Evolutionary conservation across 2,888 invertebrate genomes (phyloP), one percentile per base, ranked within the genome.

Genomic region (Pammene aurita): DNA sequence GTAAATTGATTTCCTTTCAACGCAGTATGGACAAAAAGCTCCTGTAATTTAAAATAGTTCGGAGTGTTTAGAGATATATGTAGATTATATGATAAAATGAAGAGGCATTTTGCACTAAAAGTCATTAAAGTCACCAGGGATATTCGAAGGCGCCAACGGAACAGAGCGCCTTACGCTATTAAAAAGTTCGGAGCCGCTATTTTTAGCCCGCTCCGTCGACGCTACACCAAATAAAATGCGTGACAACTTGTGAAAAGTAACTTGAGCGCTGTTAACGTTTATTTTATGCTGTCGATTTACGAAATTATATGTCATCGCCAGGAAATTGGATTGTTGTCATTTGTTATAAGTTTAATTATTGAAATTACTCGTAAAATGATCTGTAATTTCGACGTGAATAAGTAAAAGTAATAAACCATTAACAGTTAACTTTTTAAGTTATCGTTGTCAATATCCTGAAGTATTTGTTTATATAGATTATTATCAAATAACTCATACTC

Each of bases 131-230:
- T 83, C 82, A 86, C 86, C 87, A 80, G 78, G 77, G 78, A 72
- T 77, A 83, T 77, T 77, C 81, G 79, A 35, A 88, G 87, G 88
- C 87, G 87, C 86, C 86, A 87, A 77, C 77, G 72, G 72, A 73
- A 78, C 75, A 78, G 78, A 79, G 78, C 79, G 77, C 77, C 80
- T 83, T 80, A 75, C 81, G 81, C 85, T 88, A 89, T 89, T 90
- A 89, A 90, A 89, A 90, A 89, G 80, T 86, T 88, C 84, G 85
- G 86, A 86, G 85, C 79, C 81, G 86, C 87, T 90, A 91, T 91
- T 90, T 90, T 88, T 87, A 58, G 58, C 58, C 7, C 11, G 42
- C 80, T 35, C n/a, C 26, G 50, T 84, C 84, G 81, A 74, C 77
- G 72, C 72, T 72, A 60, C 67, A 70, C 72, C 74, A 72, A 74